Evolutionary conservation across 1,140 invertebrate genomes (phyloP), one percentile per base, ranked within the genome.

Genomic region (Chionoecetes opilio): DNA sequence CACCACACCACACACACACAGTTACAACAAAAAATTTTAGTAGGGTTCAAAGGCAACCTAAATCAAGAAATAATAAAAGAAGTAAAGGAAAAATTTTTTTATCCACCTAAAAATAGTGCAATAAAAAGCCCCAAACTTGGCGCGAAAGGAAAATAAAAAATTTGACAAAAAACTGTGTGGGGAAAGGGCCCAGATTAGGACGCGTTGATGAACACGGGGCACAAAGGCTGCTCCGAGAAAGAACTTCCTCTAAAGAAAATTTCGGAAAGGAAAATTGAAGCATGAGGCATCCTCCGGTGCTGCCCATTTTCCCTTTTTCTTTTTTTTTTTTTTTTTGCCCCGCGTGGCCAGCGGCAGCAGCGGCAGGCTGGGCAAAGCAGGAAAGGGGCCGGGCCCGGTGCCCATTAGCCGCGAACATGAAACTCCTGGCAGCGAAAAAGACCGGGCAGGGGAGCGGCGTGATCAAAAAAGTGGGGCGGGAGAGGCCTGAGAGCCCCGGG

Each of bases 381-480:
- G n/a, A n/a, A 75, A 17, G 6, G n/a, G 63, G 63, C 63, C 21
- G 63, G 21, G 21, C n/a, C 21, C n/a, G 63, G 63, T 75, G 26
- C 63, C n/a, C 63, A 75, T 75, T 75, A 75, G 63, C 63, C 11
- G 21, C n/a, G 63, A 75, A 75, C 63, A 75, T 75, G 63, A n/a
- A 75, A n/a, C 63, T 26, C 63, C n/a, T 75, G 63, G 63, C n/a
- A 75, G 63, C n/a, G 63, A 75, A n/a, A 75, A 75, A 75, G 63
- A n/a, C 63, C 21, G 63, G n/a, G 63, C 63, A 75, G 63, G n/a
- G 26, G 0, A 75, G 63, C 21, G 21, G 63, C 6, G 21, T 21
- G 63, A 75, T 11, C 63, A 75, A 26, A 26, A n/a, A 75, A 75
- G 63, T 26, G 63, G n/a, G 63, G n/a, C 21, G 63, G 63, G n/a